These are phyloP conservation scores for Burhinus oedicnemus DNA, from an alignment of 2,113 vertebrate genomes.

Conservation along the genomic window DNA sequence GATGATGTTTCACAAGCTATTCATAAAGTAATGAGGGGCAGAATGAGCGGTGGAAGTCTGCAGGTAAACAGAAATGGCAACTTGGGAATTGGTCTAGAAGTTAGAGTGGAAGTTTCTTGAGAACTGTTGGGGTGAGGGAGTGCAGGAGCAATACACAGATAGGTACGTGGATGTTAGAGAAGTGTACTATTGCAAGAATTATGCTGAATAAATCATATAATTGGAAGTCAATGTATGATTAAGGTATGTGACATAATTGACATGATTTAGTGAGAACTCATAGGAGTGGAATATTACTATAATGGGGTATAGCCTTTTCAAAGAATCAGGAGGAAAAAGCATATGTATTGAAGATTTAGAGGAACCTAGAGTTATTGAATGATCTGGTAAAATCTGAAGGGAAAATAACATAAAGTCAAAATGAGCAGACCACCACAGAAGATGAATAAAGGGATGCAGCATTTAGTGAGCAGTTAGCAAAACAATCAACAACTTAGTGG, in stretches of 20 bases:
- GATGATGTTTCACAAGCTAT: neutral
- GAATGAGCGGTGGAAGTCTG: neutral
- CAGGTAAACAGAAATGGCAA: neutral
- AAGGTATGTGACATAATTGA: neutral
- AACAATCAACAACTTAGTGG: neutral
- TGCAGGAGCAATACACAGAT: neutral
- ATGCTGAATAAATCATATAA: neutral
- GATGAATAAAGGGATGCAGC: neutral
- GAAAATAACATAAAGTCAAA: neutral
- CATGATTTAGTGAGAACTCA: neutral
- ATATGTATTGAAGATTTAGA: fast-evolving
- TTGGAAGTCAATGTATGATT: neutral
- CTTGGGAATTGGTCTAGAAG: neutral
- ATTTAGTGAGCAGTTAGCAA: neutral
- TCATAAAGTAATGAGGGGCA: neutral
- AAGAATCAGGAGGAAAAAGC: neutral
- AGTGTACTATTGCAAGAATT: neutral
- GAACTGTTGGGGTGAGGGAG: neutral
- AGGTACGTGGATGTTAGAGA: neutral
- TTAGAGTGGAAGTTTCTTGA: neutral
- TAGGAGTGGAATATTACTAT: neutral
- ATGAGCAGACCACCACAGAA: neutral
- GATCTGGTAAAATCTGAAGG: neutral
- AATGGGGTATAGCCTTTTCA: neutral
- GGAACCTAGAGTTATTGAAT: neutral